phyloP scores from a whole-genome alignment of 92 coral and sea anemone genomes.

The Chrysogorgia sp. region DNA sequence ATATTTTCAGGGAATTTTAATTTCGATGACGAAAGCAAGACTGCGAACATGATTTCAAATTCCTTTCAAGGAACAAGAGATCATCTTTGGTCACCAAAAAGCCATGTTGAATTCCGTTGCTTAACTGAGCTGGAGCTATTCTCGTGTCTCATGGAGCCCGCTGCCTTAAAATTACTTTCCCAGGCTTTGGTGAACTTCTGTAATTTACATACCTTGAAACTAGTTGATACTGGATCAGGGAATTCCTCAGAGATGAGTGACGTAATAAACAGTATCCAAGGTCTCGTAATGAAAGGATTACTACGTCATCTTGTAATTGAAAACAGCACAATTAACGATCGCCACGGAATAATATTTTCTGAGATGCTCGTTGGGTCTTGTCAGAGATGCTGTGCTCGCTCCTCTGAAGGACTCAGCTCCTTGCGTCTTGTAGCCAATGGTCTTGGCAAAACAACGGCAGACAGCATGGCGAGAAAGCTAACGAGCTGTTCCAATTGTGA shows the following conservation, averaged over 20 bases:
- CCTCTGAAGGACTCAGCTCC: conserved; percentile 4
- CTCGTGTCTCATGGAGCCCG: conserved; percentile 49
- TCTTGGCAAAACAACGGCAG: neutral
- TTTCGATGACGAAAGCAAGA: too few relatives aligned
- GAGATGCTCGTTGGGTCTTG: conserved; percentile 51
- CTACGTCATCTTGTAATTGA: conserved; percentile 46
- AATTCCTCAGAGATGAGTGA: conserved; percentile 52
- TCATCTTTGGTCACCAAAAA: neutral
- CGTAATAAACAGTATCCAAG: conserved; percentile 47
- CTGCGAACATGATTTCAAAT: neutral
- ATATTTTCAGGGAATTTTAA: neutral
- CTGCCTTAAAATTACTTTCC: conserved; percentile 45
- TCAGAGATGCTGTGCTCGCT: neutral
- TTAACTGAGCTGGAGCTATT: conserved; percentile 52
- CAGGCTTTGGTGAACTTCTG: conserved; percentile 51
- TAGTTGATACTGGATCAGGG: conserved; percentile 57
- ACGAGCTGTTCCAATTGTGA: conserved; percentile 21
- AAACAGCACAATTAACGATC: conserved; percentile 54
- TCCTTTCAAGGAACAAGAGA: neutral
- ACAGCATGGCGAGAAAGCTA: neutral
- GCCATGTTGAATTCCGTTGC: neutral
- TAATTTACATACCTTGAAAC: conserved; percentile 48
- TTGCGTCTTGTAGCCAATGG: conserved; percentile 7
- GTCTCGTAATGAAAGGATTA: conserved; percentile 53
- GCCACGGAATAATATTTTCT: conserved; percentile 50